Evolutionary conservation across 2,797 vertebrate species (phyloP).

Genomic region (Acridotheres tristis): DNA sequence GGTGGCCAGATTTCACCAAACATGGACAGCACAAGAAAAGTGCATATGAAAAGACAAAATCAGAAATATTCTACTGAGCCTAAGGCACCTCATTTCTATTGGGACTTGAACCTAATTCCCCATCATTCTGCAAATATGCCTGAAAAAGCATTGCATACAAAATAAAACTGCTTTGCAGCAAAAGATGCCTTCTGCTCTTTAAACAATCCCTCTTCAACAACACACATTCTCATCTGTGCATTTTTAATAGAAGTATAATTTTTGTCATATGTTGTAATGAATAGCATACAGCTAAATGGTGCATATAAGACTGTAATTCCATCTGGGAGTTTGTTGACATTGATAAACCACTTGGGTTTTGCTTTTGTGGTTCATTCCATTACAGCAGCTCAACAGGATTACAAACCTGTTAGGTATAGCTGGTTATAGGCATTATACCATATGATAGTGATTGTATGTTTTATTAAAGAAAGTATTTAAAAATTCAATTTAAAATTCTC

Average conservation of each 20-base stretch:
- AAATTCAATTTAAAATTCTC: background rate
- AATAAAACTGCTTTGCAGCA: background rate
- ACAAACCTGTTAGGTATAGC: conserved; percentile 39
- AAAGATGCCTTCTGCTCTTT: conserved; percentile 37
- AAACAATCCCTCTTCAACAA: conserved; percentile 52
- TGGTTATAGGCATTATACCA: conserved; percentile 13
- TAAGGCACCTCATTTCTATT: background rate
- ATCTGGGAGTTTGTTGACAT: conserved; percentile 70
- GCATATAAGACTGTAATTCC: conserved; percentile 70
- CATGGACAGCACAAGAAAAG: background rate
- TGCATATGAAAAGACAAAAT: background rate
- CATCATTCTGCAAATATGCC: background rate
- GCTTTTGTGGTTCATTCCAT: conserved; percentile 67
- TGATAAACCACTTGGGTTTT: conserved; percentile 71
- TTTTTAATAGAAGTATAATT: conserved; percentile 51
- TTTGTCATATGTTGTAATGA: conserved; percentile 75
- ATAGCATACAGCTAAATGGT: conserved; percentile 72
- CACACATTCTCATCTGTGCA: conserved; percentile 55
- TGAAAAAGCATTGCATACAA: background rate
- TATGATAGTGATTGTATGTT: conserved; percentile 33
- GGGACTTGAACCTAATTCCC: background rate
- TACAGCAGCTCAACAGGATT: conserved; percentile 65
- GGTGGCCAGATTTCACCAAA: background rate
- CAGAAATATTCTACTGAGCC: background rate
- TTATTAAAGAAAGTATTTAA: conserved; percentile 20